These are phyloP conservation scores for Cettia cetti DNA, from an alignment of 2,113 vertebrate species.

Conservation along the genomic window DNA sequence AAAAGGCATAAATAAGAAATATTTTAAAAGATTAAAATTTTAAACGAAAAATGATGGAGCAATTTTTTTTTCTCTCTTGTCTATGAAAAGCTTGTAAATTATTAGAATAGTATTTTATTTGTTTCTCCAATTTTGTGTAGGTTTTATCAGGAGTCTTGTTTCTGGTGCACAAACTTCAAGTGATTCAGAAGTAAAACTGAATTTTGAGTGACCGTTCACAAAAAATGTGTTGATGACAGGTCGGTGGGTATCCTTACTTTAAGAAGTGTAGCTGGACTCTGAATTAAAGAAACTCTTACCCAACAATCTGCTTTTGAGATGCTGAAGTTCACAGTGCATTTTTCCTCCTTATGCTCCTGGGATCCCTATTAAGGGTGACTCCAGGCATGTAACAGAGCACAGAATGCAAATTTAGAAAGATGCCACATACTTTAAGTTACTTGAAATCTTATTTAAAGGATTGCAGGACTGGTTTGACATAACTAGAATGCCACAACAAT, in stretches of 20 bases:
- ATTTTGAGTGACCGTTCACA: background rate
- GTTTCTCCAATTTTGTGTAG: background rate
- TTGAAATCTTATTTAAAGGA: background rate
- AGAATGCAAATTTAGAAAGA: background rate
- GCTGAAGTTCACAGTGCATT: background rate
- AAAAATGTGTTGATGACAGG: background rate
- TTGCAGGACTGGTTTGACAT: background rate
- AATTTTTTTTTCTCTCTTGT: fast-evolving
- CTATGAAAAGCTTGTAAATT: background rate
- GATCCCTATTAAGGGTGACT: background rate
- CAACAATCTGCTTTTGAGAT: background rate
- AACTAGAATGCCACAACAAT: background rate
- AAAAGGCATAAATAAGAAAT: background rate
- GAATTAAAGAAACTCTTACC: background rate
- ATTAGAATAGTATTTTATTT: background rate
- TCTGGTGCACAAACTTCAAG: background rate
- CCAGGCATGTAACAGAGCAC: background rate
- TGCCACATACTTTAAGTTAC: background rate
- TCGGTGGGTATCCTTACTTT: background rate
- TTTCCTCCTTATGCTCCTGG: background rate
- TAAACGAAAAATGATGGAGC: background rate
- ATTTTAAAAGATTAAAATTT: background rate
- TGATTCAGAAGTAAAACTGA: background rate
- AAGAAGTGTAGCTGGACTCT: background rate
- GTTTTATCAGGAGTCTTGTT: background rate